phyloP scores from a whole-genome alignment of 2,888 invertebrate species.

The Zeuzera pyrina region DNA sequence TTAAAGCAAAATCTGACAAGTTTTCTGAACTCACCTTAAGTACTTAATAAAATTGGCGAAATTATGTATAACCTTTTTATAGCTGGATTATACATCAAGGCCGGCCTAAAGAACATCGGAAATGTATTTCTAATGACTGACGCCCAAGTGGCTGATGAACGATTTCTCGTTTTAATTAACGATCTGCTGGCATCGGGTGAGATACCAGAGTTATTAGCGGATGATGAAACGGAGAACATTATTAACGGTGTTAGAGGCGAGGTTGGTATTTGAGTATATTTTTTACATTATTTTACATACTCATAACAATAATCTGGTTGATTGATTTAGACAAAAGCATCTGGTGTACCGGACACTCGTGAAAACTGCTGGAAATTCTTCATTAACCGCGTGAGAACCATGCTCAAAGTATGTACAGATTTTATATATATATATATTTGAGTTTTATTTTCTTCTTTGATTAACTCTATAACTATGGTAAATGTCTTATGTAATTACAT shows the following conservation, averaged over 20 bases:
- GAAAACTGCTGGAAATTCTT: constrained; percentile 98
- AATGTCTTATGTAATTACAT: no score
- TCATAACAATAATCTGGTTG: not conserved
- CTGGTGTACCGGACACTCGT: constrained; percentile 86
- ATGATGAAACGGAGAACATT: constrained; percentile 92
- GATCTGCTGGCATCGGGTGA: constrained; percentile 95
- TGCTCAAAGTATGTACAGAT: constrained; percentile 74
- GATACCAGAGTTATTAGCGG: constrained; percentile 90
- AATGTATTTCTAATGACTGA: constrained; percentile 95
- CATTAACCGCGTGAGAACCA: constrained; percentile 88
- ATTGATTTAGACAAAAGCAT: constrained; percentile 77
- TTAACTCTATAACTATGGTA: no score
- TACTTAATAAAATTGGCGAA: not conserved
- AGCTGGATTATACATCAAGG: constrained; percentile 86
- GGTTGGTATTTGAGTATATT: constrained; percentile 58
- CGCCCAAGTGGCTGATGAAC: constrained; percentile 92
- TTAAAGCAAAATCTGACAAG: not conserved
- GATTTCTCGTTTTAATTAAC: constrained; percentile 92
- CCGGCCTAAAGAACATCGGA: constrained; percentile 88
- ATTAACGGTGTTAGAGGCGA: constrained; percentile 83
- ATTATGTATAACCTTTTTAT: constrained; percentile 24
- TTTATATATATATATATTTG: not conserved
- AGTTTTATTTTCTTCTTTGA: not conserved
- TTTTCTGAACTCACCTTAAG: not conserved
- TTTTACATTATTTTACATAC: not conserved